Percentiles rank a stretch among this genome's conserved stretches.
Conservation (phyloP, 2,797 vertebrate species). For the Sitta carolinensis region DNA sequence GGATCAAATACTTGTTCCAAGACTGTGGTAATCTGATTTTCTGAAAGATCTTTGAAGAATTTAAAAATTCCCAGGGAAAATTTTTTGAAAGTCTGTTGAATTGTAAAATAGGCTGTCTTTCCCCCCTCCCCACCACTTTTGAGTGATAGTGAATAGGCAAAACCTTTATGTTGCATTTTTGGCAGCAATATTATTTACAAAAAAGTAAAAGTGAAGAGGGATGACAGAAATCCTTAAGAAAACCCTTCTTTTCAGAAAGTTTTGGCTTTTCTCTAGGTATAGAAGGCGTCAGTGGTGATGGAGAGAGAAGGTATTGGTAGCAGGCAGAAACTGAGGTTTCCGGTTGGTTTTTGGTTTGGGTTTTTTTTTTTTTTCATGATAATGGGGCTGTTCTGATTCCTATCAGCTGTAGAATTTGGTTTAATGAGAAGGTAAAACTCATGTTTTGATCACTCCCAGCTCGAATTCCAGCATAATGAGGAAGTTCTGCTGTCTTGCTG, state of each 20-base stretch:
- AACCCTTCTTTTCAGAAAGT: background rate
- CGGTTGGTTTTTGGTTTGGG: background rate
- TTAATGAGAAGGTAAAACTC: background rate
- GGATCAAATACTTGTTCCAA: background rate
- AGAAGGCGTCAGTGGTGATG: background rate
- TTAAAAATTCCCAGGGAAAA: background rate
- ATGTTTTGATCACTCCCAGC: background rate
- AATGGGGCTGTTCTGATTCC: background rate
- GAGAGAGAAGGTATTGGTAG: background rate
- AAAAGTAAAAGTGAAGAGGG: rapidly evolving
- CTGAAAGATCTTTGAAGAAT: background rate
- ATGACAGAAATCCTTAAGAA: background rate
- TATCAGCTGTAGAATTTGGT: background rate
- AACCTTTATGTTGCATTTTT: background rate
- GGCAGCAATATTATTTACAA: background rate
- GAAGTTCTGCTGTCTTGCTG: background rate
- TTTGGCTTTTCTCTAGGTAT: background rate
- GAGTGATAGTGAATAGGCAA: background rate
- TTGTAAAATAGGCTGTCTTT: background rate
- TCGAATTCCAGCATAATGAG: rapidly evolving
- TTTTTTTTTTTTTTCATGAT: background rate
- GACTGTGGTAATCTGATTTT: background rate
- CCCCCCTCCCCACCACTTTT: too few species aligned
- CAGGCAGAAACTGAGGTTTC: background rate
- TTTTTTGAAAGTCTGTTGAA: background rate